phyloP scores from a whole-genome alignment of 2,797 vertebrate genomes.

The Oreortyx pictus region DNA sequence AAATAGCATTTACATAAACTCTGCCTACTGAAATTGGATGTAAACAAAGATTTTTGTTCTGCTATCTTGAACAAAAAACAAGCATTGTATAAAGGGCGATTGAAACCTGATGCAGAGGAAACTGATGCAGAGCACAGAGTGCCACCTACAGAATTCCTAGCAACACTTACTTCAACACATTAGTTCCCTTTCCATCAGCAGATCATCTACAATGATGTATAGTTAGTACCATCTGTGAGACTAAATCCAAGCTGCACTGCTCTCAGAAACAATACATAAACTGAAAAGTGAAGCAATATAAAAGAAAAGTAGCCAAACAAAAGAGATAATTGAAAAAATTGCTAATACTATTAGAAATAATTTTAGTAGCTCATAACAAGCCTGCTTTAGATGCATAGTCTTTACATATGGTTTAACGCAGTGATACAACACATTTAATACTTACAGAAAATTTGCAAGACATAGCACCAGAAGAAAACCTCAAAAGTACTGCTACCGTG shows the following conservation, averaged over 20 bases:
- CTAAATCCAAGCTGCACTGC: not conserved
- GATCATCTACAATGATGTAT: not conserved
- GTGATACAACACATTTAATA: not conserved
- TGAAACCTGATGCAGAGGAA: constrained; percentile 24
- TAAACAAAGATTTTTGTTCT: not conserved
- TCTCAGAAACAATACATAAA: not conserved
- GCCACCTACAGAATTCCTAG: constrained; percentile 63
- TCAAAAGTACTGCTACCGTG: not conserved
- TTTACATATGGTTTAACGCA: not conserved
- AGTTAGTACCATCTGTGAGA: not conserved
- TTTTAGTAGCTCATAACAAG: not conserved
- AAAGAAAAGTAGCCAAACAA: constrained; percentile 21
- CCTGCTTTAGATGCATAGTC: not conserved
- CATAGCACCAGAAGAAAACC: not conserved
- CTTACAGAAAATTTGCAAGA: not conserved
- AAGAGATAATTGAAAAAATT: not conserved
- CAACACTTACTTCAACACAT: not conserved
- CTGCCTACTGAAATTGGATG: not conserved
- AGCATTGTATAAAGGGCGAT: not conserved
- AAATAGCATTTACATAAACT: not conserved
- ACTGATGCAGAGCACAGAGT: constrained; percentile 53
- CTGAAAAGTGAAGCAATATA: not conserved
- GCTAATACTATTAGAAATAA: not conserved
- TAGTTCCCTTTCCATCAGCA: not conserved
- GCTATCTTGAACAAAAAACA: not conserved